Evolutionary conservation across 2,113 vertebrate species (phyloP), one percentile per base, ranked within the genome.

Genomic region (Pavo muticus): DNA sequence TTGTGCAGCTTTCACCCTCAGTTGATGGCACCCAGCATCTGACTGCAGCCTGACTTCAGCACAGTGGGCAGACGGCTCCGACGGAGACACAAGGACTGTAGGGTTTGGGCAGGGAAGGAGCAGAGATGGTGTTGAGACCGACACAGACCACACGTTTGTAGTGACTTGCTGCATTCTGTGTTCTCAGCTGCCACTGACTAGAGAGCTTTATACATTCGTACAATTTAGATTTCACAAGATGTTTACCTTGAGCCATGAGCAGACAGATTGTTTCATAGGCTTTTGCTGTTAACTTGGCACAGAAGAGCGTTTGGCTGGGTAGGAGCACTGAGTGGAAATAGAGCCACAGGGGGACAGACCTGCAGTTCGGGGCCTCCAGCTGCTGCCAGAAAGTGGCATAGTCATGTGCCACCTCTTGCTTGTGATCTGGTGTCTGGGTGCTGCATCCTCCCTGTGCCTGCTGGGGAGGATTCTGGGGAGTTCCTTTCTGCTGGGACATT

Each of bases 31-130:
- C 29, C 57, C 48, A 6, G n/a, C 60, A 18, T 59, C 72, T 87
- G 81, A 71, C 52, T 83, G 59, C n/a, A 73, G 52, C 29, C 39
- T 35, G 16, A 1, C 83, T 80, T 56, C 56, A 1, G 0, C 32
- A 25, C 40, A 32, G 23, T 0, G 0, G 11, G n/a, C 45, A 0
- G 0, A 21, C 0, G 0, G 48, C 61, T 91, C 29, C 60, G 30
- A 29, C 0, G 1, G 75, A 70, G 27, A 23, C 0, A 2, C 54
- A 10, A 59, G 29, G 59, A 10, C 63, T 40, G 24, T 64, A 19
- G 2, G 4, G 13, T 48, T 84, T 76, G 72, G 30, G 16, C 39
- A 2, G 2, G 60, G 61, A 84, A 84, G 50, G 3, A 1, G 40
- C 77, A 84, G 37, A 74, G 82, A 7, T 56, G 39, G 19, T 35